Evolutionary conservation across 2,797 vertebrate genomes (phyloP), one percentile per base, ranked within the genome.

Genomic region (Adelosebastes latens): DNA sequence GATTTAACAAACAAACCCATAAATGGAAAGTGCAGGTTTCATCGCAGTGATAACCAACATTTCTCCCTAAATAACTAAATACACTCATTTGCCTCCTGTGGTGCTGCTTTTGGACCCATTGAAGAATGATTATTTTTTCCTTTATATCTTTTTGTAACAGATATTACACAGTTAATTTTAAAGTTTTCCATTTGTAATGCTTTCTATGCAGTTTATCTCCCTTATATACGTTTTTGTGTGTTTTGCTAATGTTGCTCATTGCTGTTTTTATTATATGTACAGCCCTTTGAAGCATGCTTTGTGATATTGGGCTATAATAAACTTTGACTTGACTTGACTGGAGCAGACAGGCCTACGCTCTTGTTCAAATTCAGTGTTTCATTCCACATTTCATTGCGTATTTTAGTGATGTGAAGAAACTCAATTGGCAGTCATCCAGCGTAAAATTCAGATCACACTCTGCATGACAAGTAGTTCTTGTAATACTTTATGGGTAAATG

Each of bases 31-130:
- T 7, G 36, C 8, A 53, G 16, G 22, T 64, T 74, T 64, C 14
- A 62, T 9, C 36, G 29, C 2, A 3, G 31, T 22, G 27, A 59
- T 8, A 0, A 6, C 9, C 8, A 58, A 42, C 7, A 14, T 69
- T 69, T 67, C n/a, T 66, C 32, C 6, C 5, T 18, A 18, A 75
- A 77, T 46, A 18, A 22, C 10, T 59, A 59, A 65, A 75, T 20
- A 6, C 24, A n/a, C 31, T 61, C 20, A 24, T 27, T 53, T 14
- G 6, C 3, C 3, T 75, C 2, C 5, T 29, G 46, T 10, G 0
- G 31, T 6, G 12, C 27, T 7, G 20, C 31, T 34, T 46, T 58
- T 18, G 29, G 10, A 24, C 32, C 22, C 5, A 32, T 4, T 56
- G 5, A 69, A 16, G 25, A 46, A 49, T 65, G 0, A 66, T 60